phyloP scores from a whole-genome alignment of 1,140 invertebrate species.

The Trichonephila clavipes region DNA sequence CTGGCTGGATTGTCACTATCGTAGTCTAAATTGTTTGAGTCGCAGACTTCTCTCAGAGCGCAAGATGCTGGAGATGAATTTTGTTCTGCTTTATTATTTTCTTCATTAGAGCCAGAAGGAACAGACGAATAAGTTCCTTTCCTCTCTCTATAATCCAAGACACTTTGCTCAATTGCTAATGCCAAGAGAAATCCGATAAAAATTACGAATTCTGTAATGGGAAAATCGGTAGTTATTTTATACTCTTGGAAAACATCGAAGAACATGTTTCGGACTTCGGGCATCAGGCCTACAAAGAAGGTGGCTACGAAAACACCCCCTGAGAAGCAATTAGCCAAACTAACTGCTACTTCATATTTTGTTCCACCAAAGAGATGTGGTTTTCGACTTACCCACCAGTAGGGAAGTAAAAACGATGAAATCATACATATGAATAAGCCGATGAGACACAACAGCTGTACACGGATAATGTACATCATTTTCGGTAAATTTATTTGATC shows the following conservation, averaged over 20 bases:
- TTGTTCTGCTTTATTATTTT: background rate
- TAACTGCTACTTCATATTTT: slow-evolving; percentile 57
- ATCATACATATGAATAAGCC: slow-evolving; percentile 65
- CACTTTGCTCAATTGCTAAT: slow-evolving; percentile 89
- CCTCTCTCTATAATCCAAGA: slow-evolving; percentile 79
- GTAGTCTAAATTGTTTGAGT: slow-evolving; percentile 50
- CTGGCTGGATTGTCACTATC: slow-evolving; percentile 56
- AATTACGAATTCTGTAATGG: slow-evolving; percentile 86
- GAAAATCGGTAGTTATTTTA: slow-evolving; percentile 80
- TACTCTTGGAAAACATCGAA: slow-evolving; percentile 65
- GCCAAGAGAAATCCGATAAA: slow-evolving; percentile 91
- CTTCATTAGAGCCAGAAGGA: slow-evolving; percentile 1
- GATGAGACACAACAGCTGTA: slow-evolving; percentile 47
- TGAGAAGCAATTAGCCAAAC: slow-evolving; percentile 85
- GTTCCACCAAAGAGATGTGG: slow-evolving; percentile 36
- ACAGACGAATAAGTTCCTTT: slow-evolving; percentile 57
- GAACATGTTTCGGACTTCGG: slow-evolving; percentile 86
- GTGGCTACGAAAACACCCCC: slow-evolving; percentile 91
- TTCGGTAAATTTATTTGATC: no score
- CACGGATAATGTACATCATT: slow-evolving; percentile 66
- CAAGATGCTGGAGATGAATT: slow-evolving; percentile 25
- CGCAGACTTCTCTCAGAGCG: slow-evolving; percentile 38
- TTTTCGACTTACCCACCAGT: slow-evolving; percentile 57
- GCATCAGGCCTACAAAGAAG: slow-evolving; percentile 89
- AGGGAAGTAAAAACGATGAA: slow-evolving; percentile 62